Percentiles rank a stretch among this genome's conserved stretches.
Evolutionary conservation across 2,888 invertebrate genomes (phyloP).

Genomic region (Adela reaumurella): DNA sequence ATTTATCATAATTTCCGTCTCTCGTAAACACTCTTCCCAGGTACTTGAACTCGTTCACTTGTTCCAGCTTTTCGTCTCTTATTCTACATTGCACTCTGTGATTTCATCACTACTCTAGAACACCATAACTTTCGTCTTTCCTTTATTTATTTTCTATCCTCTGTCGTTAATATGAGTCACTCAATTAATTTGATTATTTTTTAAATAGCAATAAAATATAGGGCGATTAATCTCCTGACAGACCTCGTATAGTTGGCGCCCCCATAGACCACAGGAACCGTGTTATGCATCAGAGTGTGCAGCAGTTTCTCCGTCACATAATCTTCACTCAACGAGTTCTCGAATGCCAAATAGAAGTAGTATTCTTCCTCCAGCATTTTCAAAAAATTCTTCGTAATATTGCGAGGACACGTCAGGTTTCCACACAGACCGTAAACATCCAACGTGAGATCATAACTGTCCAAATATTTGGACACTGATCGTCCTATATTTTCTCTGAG

Average conservation of each 20-base stretch:
- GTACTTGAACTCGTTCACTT: too few relatives aligned
- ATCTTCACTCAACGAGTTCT: conserved; percentile 4
- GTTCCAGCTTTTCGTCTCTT: too few relatives aligned
- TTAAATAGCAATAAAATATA: too few relatives aligned
- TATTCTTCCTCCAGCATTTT: conserved; percentile 1
- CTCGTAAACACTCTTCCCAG: too few relatives aligned
- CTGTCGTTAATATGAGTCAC: too few relatives aligned
- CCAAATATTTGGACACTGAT: conserved; percentile 19
- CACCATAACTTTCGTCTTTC: too few relatives aligned
- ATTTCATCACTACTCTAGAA: too few relatives aligned
- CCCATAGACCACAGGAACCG: conserved; percentile 3
- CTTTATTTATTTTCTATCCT: too few relatives aligned
- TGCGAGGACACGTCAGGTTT: conserved; percentile 4
- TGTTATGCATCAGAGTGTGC: background rate
- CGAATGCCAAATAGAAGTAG: conserved; percentile 4
- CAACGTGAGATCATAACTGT: conserved; percentile 2
- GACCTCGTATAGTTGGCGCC: conserved; percentile 4
- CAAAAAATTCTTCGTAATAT: background rate
- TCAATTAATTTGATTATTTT: too few relatives aligned
- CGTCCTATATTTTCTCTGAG: conserved; percentile 16
- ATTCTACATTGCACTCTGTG: too few relatives aligned
- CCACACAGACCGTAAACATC: conserved; percentile 10
- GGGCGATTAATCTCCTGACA: too few relatives aligned
- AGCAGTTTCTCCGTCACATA: conserved; percentile 5
- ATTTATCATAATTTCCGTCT: too few relatives aligned